Conservation (phyloP, 2,113 vertebrate species). For the Brienomyrus brachyistius region DNA sequence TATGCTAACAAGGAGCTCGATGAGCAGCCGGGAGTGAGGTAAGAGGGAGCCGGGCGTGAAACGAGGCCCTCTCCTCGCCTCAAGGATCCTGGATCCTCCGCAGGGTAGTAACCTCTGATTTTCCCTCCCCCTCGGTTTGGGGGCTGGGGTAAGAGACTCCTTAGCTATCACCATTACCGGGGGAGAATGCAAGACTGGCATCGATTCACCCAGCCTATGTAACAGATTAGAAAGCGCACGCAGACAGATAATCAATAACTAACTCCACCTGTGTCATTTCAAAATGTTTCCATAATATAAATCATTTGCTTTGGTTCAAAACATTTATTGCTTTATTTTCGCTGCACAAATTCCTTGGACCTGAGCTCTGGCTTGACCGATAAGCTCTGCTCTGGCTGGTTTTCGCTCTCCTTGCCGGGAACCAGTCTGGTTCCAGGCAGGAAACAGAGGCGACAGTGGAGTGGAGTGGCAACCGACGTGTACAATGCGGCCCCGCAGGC, state of each 20-base stretch:
- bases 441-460: not conserved
- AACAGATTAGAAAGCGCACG: not conserved
- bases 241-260: not conserved
- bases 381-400: not conserved
- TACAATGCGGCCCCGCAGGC: not conserved
- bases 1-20: not conserved
- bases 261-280: not conserved
- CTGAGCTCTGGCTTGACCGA: not conserved
- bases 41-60: not conserved
- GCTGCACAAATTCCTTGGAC: not conserved
- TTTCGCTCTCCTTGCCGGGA: not conserved
- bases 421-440: not conserved
- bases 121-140: not conserved
- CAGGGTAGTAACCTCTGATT: not conserved
- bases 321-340: not conserved
- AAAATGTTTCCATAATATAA: not conserved
- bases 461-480: not conserved
- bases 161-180: not conserved
- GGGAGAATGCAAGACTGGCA: not conserved
- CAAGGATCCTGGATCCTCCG: not conserved
- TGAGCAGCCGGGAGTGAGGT: not conserved
- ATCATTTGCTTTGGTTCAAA: not conserved
- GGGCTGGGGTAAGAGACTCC: not conserved
- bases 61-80: not conserved
- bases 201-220: not conserved